Percentiles rank a stretch among this genome's conserved stretches.
These are phyloP conservation scores for Gadopsis marmoratus DNA, from an alignment of 2,797 vertebrate species.

Conservation along the genomic window DNA sequence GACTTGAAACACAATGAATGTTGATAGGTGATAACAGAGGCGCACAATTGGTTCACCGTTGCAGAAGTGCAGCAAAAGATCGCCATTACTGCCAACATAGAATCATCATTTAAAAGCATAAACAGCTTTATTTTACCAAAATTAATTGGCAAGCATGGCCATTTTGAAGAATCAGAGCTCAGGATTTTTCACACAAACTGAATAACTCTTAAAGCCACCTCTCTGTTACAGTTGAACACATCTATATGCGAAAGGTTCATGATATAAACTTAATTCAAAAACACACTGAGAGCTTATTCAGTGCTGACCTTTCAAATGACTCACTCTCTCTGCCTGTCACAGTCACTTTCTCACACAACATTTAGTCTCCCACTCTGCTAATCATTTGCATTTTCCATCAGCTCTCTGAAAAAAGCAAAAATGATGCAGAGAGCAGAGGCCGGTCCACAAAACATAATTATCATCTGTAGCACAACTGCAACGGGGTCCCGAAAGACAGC, in stretches of 20 bases:
- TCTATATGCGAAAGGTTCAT: conserved; percentile 55
- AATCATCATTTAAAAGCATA: conserved; percentile 19
- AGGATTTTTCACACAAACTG: neutral
- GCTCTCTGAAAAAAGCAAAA: conserved; percentile 56
- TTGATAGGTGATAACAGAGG: conserved; percentile 30
- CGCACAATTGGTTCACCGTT: neutral
- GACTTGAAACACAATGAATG: conserved; percentile 55
- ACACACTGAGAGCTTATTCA: conserved; percentile 31
- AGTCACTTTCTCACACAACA: conserved; percentile 56
- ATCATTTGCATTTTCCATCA: conserved; percentile 72
- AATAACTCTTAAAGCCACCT: neutral
- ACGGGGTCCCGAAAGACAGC: conserved; percentile 30
- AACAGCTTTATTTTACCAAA: conserved; percentile 5
- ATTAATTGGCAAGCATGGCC: neutral
- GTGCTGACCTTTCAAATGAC: conserved; percentile 67
- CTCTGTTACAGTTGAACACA: conserved; percentile 29
- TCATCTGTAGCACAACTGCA: conserved; percentile 45
- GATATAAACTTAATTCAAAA: conserved; percentile 47
- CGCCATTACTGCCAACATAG: neutral
- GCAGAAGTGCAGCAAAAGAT: conserved; percentile 4
- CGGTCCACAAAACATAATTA: conserved; percentile 53
- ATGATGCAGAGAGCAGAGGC: conserved; percentile 49
- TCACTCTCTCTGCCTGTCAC: conserved; percentile 57
- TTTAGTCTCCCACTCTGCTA: conserved; percentile 54
- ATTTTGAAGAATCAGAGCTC: conserved; percentile 5